Conservation (phyloP, 35 echinoderm and acorn worm species). For the Patiria miniata region DNA sequence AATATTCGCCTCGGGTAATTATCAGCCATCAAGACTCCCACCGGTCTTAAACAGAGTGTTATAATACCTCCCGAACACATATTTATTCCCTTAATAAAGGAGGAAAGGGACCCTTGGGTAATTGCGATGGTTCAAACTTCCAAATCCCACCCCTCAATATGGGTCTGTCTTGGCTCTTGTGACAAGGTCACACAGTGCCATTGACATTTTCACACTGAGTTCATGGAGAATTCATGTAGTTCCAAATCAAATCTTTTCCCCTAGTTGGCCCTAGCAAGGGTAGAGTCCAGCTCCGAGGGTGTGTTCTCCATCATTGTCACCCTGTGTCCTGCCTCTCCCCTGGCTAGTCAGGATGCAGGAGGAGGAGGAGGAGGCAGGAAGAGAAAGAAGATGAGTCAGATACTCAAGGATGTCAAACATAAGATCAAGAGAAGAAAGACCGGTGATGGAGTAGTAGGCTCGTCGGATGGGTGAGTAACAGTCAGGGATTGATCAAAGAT, state of each 20-base stretch:
- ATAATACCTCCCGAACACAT: too few species aligned
- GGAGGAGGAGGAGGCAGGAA: slow-evolving; percentile 21
- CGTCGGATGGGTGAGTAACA: not conserved
- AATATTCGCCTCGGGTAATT: too few species aligned
- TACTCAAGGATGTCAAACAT: slow-evolving; percentile 46
- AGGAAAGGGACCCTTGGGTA: too few species aligned
- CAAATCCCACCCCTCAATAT: too few species aligned
- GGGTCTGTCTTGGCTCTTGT: too few species aligned
- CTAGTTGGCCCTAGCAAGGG: slow-evolving; percentile 16
- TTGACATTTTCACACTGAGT: too few species aligned
- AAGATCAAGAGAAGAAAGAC: slow-evolving; percentile 42
- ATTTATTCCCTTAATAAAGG: too few species aligned
- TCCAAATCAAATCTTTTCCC: not conserved
- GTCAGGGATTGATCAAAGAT: too few species aligned
- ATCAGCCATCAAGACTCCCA: too few species aligned
- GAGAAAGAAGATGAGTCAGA: slow-evolving; percentile 31
- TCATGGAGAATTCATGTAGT: not conserved
- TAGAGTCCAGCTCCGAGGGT: slow-evolving; percentile 19
- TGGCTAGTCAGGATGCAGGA: not conserved
- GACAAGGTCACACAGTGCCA: too few species aligned
- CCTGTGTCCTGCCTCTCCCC: not conserved
- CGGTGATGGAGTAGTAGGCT: not conserved
- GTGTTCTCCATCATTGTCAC: slow-evolving; percentile 1
- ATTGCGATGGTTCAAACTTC: too few species aligned
- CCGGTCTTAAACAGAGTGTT: too few species aligned